Evolutionary conservation across 2,888 invertebrate genomes (phyloP).

Genomic region (Mellilla xanthometata): DNA sequence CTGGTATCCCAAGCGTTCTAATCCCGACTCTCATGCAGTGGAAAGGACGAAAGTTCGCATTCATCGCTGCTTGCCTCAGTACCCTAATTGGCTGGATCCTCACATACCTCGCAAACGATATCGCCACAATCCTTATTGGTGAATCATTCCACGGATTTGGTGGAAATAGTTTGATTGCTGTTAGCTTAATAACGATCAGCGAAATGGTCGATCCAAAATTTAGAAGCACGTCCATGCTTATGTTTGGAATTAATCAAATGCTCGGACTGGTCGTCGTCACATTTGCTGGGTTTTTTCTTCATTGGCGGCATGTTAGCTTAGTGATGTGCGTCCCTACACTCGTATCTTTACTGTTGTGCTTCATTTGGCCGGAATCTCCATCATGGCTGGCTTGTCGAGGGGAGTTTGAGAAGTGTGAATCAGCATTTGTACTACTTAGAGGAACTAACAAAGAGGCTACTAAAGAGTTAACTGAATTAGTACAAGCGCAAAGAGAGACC

Average conservation of each 20-base stretch:
- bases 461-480: constrained; percentile 23
- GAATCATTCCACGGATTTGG: constrained; percentile 28
- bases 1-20: constrained; percentile 24
- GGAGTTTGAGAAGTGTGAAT: constrained; percentile 19
- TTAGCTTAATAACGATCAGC: constrained; percentile 30
- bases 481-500: constrained; percentile 18
- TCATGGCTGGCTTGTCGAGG: constrained; percentile 32
- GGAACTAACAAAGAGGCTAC: constrained; percentile 27
- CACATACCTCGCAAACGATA: constrained; percentile 16
- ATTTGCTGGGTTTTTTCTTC: constrained; percentile 21
- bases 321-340: constrained; percentile 3
- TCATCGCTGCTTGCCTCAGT: constrained; percentile 24
- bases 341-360: constrained; percentile 9
- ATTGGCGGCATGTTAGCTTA: constrained; percentile 3
- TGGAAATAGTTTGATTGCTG: constrained; percentile 25
- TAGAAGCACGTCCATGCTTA: constrained; percentile 21
- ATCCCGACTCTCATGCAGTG: constrained; percentile 31
- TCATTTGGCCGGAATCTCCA: constrained; percentile 31
- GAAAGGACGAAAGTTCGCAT: constrained; percentile 28
- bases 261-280: constrained; percentile 18
- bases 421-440: constrained; percentile 24
- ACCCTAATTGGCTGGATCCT: constrained; percentile 27
- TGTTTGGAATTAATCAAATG: constrained; percentile 23
- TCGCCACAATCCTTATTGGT: constrained; percentile 18
- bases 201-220: constrained; percentile 32